phyloP scores from a whole-genome alignment of 2,888 invertebrate species.

The Agrypnus murinus region DNA sequence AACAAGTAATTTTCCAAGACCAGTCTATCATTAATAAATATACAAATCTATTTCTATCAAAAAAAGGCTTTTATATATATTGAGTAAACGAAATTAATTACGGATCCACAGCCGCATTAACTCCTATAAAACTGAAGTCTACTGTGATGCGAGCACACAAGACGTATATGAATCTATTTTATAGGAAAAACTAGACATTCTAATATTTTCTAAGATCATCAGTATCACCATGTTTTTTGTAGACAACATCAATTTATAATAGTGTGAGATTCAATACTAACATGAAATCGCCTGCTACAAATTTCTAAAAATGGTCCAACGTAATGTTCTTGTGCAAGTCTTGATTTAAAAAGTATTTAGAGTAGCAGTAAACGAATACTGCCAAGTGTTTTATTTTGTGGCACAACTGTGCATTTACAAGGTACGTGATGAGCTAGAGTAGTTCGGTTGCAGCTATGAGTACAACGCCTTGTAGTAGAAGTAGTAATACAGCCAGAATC shows the following conservation, averaged over 20 bases:
- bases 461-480: conserved; percentile 68
- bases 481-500: conserved; percentile 71
- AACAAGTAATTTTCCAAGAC: neutral
- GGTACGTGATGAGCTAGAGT: conserved; percentile 52
- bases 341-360: conserved; percentile 45
- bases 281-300: conserved; percentile 31
- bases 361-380: conserved; percentile 23
- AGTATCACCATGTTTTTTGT: conserved; percentile 40
- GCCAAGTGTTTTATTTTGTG: conserved; percentile 28
- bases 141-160: no score
- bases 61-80: no score
- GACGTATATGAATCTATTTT: no score
- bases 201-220: conserved; percentile 3
- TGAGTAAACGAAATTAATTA: no score
- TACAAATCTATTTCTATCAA: no score
- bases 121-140: no score
- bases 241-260: conserved; percentile 4
- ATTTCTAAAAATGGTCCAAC: conserved; percentile 55
- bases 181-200: neutral
- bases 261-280: conserved; percentile 31
- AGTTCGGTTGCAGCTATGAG: conserved; percentile 62
- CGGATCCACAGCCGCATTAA: no score
- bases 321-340: conserved; percentile 55
- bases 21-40: neutral
- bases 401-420: conserved; percentile 45